Percentiles rank a stretch among this genome's conserved stretches.
These are phyloP conservation scores for Chymomyza amoena DNA, from an alignment of 2,888 invertebrate species.

Conservation along the genomic window DNA sequence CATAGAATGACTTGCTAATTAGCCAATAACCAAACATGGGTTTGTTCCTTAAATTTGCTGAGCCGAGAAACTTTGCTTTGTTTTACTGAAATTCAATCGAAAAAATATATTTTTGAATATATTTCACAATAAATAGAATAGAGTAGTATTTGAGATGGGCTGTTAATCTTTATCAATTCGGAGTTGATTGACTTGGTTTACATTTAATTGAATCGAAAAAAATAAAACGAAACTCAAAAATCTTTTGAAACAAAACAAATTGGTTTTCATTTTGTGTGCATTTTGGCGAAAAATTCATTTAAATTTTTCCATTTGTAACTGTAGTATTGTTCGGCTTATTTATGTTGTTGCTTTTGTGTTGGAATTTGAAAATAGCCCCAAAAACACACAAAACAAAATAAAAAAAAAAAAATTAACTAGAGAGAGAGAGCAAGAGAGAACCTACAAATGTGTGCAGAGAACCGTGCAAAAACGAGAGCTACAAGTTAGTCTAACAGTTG, in stretches of 20 bases:
- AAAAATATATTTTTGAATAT: background rate
- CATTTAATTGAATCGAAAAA: slow-evolving; percentile 37
- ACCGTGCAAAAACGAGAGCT: slow-evolving; percentile 22
- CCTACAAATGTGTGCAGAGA: background rate
- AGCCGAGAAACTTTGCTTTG: background rate
- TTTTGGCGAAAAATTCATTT: slow-evolving; percentile 27
- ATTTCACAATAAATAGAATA: background rate
- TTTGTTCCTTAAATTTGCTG: background rate
- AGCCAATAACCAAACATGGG: background rate
- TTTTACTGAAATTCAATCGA: background rate
- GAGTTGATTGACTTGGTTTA: background rate
- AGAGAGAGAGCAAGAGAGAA: slow-evolving; percentile 14
- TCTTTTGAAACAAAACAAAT: slow-evolving; percentile 27
- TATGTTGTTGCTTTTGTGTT: slow-evolving; percentile 19
- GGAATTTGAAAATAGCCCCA: background rate
- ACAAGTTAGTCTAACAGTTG: slow-evolving; percentile 43
- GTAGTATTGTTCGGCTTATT: background rate
- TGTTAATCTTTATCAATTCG: background rate
- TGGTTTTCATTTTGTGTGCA: slow-evolving; percentile 24
- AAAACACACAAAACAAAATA: slow-evolving; percentile 25
- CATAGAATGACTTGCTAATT: background rate
- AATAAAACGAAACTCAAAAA: slow-evolving; percentile 5
- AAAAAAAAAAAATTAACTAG: slow-evolving; percentile 18
- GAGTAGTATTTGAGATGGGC: too few species aligned
- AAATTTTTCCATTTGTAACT: slow-evolving; percentile 17